Conservation (phyloP, 2,888 invertebrate genomes). For the Seira sanloemensis region DNA sequence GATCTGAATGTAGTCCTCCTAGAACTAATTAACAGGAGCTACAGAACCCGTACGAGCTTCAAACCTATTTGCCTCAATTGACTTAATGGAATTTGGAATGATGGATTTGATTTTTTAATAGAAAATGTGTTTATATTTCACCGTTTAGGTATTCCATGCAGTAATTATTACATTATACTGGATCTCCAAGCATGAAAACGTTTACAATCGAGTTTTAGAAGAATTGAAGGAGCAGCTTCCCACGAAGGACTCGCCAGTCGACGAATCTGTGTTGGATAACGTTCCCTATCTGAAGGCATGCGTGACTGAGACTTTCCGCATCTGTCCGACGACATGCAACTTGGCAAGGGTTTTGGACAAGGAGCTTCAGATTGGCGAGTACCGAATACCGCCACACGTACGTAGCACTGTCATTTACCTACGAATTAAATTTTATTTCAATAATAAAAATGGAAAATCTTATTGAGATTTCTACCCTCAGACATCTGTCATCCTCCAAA, state of each 20-base stretch:
- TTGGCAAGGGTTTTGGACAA: constrained; percentile 86
- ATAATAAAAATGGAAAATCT: neutral
- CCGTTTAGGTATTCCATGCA: constrained; percentile 85
- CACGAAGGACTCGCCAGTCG: constrained; percentile 77
- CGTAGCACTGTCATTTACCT: constrained; percentile 74
- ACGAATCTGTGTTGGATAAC: constrained; percentile 80
- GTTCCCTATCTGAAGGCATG: constrained; percentile 88
- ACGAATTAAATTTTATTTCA: constrained; percentile 18
- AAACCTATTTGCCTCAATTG: neutral
- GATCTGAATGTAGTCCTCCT: constrained; percentile 79
- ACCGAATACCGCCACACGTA: constrained; percentile 84
- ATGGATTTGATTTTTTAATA: neutral
- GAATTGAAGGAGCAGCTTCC: constrained; percentile 78
- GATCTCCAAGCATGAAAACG: constrained; percentile 82
- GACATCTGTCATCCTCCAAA: constrained; percentile 88
- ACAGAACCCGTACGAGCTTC: constrained; percentile 84
- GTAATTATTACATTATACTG: constrained; percentile 86
- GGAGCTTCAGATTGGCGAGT: constrained; percentile 82
- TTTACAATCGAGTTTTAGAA: constrained; percentile 82
- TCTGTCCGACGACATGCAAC: constrained; percentile 87
- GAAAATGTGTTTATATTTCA: neutral
- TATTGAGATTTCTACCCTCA: constrained; percentile 74
- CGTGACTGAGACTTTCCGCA: constrained; percentile 84
- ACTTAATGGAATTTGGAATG: too few species aligned
- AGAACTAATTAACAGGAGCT: constrained; percentile 90